Base-by-base conservation (phyloP, 53 echinoderm and acorn worm genomes). In the Stichopus horrens region DNA sequence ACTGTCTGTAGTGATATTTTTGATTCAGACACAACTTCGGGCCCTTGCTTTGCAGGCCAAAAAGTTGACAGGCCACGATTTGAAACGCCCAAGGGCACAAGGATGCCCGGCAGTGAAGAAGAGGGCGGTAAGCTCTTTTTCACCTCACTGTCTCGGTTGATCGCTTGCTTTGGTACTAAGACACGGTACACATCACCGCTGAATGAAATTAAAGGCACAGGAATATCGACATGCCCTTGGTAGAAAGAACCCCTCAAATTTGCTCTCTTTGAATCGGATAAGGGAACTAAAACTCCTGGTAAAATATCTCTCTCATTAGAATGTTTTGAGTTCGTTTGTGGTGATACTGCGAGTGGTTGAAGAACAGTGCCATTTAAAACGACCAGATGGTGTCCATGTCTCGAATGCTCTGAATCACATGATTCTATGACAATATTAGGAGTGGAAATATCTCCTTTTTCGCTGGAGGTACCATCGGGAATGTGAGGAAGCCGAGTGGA, bases 341-440 rank as follows among this genome's bases (percentile, higher is more conserved):
- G 23, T 75, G 81, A 23, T 81, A 81, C 9, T 7, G 81, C 81
- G 22, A 5, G 57, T n/a, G 81, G 81, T 22, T 58, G 19, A 56
- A 81, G 58, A 56, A 81, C 81, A 21, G 81, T 81, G 11, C 81
- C 81, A 57, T 81, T 81, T 57, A 81, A 21, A 7, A 81, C 81
- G 5, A 81, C 81, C 4, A 81, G 81, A 81, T 21, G 81, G 16
- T 81, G 16, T 57, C 21, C 21, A 58, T 5, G 20, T 57, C 81
- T 55, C 23, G 7, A 56, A 56, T 7, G 6, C 58, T 18, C 53
- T 55, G 81, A 81, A 8, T 58, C 81, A 0, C 6, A 57, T 9
- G 81, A 53, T 56, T 81, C 81, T 81, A 81, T 57, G 7, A 81
- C 81, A 57, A 81, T 81, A 19, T 21, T 58, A 21, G 81, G 81